Evolutionary conservation across 2,888 invertebrate genomes (phyloP), one percentile per base, ranked within the genome.

Genomic region (Aethes cnicana): DNA sequence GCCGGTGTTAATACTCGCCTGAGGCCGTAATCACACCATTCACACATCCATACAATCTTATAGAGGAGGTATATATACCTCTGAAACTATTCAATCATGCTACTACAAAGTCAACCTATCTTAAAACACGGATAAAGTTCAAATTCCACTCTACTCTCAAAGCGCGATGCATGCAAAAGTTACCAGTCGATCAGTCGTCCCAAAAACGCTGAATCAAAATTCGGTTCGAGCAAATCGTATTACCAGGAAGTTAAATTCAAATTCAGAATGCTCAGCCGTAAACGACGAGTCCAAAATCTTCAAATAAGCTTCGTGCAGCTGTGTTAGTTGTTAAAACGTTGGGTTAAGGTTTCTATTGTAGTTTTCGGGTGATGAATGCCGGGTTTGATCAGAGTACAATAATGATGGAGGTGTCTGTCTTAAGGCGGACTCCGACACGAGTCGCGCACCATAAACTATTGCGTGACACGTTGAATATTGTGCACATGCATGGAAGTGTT

Each of bases 351-450:
- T 25, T 25, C 8, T 20, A 33, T 55, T 53, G 20, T n/a, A 17
- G 23, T 18, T 17, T 36, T 25, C 16, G 17, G 32, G 30, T 28
- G 47, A 30, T 42, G 41, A 25, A 35, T 53, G 3, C 44, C 42
- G 57, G 54, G 52, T 37, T 14, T 35, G 42, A 54, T 53, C 56
- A 59, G 65, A 60, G 68, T 65, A 72, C 72, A 72, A 70, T 69
- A 73, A 77, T 79, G 78, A 78, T 77, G 70, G 68, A 79, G 69
- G 66, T 63, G 63, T 65, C 54, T 78, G 75, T 76, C 71, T 59
- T 54, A 66, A 59, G 77, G 77, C 72, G 75, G 72, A 62, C 62
- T 66, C 68, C 57, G 66, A 77, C 77, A 77, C 72, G 74, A 64
- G 61, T 47, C 35, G 54, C 46, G 47, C 18, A 53, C 47, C 56